Base-by-base conservation (phyloP, 2,797 vertebrate species). In the Philypnodon macrostomus region DNA sequence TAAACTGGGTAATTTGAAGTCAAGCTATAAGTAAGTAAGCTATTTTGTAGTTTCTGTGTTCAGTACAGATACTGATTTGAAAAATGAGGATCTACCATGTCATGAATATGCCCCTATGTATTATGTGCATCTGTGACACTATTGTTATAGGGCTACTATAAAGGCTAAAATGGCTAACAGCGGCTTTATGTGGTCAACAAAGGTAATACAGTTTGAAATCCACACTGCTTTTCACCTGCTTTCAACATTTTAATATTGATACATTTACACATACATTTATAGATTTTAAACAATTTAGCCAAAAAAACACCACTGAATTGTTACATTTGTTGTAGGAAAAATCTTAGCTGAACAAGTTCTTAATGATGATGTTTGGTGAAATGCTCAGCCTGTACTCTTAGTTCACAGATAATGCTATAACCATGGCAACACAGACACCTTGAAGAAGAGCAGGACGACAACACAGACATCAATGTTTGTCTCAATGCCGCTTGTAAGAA, bases 341-440 rank as follows among this genome's bases (percentile, higher is more conserved):
- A 50, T 32, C 27, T 50, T 52, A 53, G 54, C 56, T 49, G 55
- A 70, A 64, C 64, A 51, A 48, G 59, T 70, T 70, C 46, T 54
- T 67, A 66, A 29, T 64, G 53, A 58, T 54, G 62, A 54, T 67
- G 67, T 61, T 74, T 16, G 5, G 48, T 31, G 70, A 80, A 78
- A 77, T 47, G 64, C 61, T 72, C 77, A 79, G 76, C 45, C 66
- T 75, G 58, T 55, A 54, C 69, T 76, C 62, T 79, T 57, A 59
- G 44, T 75, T 75, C 70, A 49, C 70, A 72, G 67, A 81, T 75
- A 73, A 73, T 71, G 71, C 78, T 74, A 83, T 83, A 81, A 78
- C 85, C 82, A 86, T 87, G 78, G 84, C 77, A 87, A 85, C 82
- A 65, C 73, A 81, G 77, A 72, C 64, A 82, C 64, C 56, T 57